These are phyloP conservation scores for Pteropus alecto DNA, from an alignment of 2,113 vertebrate genomes.

Conservation along the genomic window DNA sequence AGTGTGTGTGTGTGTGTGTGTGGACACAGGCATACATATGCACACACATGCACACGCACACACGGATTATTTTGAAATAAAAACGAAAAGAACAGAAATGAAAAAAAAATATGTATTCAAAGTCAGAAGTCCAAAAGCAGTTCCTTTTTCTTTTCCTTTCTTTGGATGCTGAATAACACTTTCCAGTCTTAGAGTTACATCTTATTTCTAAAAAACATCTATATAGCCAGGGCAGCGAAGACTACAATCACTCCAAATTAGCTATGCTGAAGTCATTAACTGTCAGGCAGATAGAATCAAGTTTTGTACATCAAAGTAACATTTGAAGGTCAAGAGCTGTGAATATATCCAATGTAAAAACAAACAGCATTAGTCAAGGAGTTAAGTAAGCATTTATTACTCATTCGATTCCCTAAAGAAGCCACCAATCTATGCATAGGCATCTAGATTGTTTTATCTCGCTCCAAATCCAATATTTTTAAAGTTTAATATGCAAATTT, in stretches of 20 bases:
- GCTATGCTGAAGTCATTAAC: background rate
- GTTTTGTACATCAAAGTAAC: background rate
- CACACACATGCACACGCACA: too few relatives aligned
- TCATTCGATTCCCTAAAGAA: background rate
- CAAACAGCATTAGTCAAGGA: background rate
- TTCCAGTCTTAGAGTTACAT: background rate
- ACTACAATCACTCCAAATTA: background rate
- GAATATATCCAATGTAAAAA: background rate
- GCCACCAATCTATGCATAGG: background rate
- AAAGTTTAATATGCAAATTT: background rate
- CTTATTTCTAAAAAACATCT: background rate
- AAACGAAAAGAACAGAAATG: background rate
- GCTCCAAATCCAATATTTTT: background rate
- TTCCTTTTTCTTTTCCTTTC: background rate
- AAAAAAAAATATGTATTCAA: background rate
- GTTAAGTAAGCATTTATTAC: background rate
- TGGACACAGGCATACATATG: too few relatives aligned
- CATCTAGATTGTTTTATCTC: background rate
- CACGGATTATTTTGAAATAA: background rate
- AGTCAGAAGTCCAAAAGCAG: background rate
- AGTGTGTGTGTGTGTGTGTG: too few relatives aligned
- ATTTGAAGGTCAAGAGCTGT: background rate
- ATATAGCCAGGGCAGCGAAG: background rate
- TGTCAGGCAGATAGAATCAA: background rate
- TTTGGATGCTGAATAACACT: background rate